A percentile compares a stretch with the other conserved stretches of the same genome.
These are phyloP conservation scores for Gasterosteus nipponicus DNA, from an alignment of 2,113 vertebrate species.

Conservation along the genomic window DNA sequence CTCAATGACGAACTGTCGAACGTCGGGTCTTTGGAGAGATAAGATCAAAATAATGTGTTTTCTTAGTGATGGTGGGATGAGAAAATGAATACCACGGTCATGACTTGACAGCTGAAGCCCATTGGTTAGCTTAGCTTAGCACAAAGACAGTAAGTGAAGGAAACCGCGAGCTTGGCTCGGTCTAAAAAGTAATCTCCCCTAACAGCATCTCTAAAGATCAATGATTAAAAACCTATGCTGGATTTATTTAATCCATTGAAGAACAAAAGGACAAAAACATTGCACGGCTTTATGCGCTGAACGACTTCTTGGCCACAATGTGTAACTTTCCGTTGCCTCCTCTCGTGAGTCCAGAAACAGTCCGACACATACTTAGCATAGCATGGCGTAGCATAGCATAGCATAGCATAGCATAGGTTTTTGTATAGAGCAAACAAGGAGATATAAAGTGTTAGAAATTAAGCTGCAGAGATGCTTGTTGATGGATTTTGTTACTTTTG, in stretches of 20 bases:
- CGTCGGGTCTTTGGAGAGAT: background rate
- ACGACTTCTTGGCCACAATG: no score
- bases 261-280: background rate
- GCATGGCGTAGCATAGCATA: background rate
- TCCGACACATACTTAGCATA: background rate
- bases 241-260: background rate
- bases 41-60: background rate
- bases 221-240: background rate
- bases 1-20: background rate
- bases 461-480: background rate
- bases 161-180: background rate
- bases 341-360: background rate
- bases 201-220: background rate
- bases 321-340: background rate
- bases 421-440: background rate
- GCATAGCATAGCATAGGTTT: no score
- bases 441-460: background rate
- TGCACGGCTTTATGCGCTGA: background rate
- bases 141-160: background rate
- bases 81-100: background rate
- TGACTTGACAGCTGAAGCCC: background rate
- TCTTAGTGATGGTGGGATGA: background rate
- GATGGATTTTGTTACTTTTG: background rate
- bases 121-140: slow-evolving; percentile 17
- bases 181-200: background rate